Evolutionary conservation across 1,140 invertebrate species (phyloP), one percentile per base, ranked within the genome.

Genomic region (Zelostemma sp.): DNA sequence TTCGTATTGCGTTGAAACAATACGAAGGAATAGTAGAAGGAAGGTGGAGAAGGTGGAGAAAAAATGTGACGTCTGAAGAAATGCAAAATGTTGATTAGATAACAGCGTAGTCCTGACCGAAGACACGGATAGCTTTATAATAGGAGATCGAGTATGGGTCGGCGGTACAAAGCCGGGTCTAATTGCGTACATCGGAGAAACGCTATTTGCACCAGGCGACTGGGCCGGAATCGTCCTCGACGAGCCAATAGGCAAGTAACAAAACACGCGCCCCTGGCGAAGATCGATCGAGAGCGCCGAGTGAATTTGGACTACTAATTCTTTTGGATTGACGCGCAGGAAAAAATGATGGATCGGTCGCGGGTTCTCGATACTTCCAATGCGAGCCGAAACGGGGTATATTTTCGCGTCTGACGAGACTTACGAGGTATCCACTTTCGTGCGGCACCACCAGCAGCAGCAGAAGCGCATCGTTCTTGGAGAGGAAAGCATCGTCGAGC

Each of bases 121-220:
- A 83, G 93, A 95, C 81, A 96, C 95, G 5, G 94, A 97, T 87
- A 95, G 95, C 85, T 98, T 98, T 83, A 97, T 96, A 73, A 95
- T 98, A 76, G 97, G 97, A 35, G 94, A 99, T 78, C 88, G 92
- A 69, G 93, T 99, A 70, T 99, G 93, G 93, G 96, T 99, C 21
- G 95, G 95, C 76, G 97, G 97, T 31, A 92, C 91, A n/a, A 97
- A 98, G 80, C 92, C 95, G 2, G 97, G 97, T 19, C 90, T 91
- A 74, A 98, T 99, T 68, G 96, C 97, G 18, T 99, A 95, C 82
- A 96, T 99, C 62, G 98, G 98, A n/a, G 97, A 98, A 81, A 97
- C 97, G 28, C 91, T 96, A 79, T 99, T 99, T 84, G 97, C 94
- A 16, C 91, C 93, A 25, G 97, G 97, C 68, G 94, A 97, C 59